phyloP scores from a whole-genome alignment of 2,797 vertebrate genomes.

The Austrolebias charrua region DNA sequence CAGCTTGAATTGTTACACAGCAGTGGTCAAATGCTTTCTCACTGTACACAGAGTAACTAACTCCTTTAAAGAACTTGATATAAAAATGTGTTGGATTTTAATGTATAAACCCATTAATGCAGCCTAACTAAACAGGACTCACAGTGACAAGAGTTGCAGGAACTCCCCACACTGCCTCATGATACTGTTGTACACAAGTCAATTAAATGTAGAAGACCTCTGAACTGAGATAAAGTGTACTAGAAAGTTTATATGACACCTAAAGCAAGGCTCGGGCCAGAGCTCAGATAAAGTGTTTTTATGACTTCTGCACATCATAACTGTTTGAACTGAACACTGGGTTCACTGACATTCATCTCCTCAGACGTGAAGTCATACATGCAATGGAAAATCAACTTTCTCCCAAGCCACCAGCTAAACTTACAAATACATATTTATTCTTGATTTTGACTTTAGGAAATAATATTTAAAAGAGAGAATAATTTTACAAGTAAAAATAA shows the following conservation, averaged over 20 bases:
- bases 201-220: conserved; percentile 72
- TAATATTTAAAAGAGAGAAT: background rate
- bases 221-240: conserved; percentile 83
- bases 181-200: conserved; percentile 55
- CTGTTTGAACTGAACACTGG: conserved; percentile 82
- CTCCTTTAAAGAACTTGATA: no score
- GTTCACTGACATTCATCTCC: conserved; percentile 80
- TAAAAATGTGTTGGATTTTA: background rate
- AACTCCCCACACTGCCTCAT: conserved; percentile 18
- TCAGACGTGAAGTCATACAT: conserved; percentile 20
- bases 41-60: no score
- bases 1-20: no score
- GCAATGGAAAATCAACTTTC: conserved; percentile 2
- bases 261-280: conserved; percentile 81
- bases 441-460: background rate
- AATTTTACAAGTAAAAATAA: background rate
- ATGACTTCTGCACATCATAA: conserved; percentile 78
- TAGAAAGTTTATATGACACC: conserved; percentile 87
- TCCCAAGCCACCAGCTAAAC: conserved; percentile 2
- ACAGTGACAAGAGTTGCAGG: conserved; percentile 9
- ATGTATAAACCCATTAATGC: background rate
- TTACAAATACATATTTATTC: background rate
- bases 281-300: conserved; percentile 91
- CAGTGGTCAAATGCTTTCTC: no score
- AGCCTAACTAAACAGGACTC: conserved; percentile 7